A percentile compares a stretch with the other conserved stretches of the same genome.
Evolutionary conservation across 2,888 invertebrate genomes (phyloP).

Genomic region (Cheilosia soror): DNA sequence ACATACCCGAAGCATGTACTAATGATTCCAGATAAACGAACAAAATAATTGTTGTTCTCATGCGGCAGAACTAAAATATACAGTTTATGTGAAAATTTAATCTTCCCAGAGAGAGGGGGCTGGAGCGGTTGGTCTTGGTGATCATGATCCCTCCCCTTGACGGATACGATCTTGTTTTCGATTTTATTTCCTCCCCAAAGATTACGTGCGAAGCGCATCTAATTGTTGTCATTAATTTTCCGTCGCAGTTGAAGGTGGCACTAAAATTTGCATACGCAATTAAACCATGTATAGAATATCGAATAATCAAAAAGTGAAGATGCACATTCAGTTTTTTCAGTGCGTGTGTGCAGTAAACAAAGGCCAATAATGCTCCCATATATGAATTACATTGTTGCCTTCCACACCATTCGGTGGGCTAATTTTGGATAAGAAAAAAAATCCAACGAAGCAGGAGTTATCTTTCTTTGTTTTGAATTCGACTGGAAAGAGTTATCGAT

Average conservation of each 20-base stretch:
- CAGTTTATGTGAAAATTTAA: conserved; percentile 65
- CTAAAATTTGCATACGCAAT: conserved; percentile 47
- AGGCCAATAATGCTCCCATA: conserved; percentile 15
- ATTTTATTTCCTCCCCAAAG: conserved; percentile 42
- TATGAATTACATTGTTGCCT: conserved; percentile 4
- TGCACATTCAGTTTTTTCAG: conserved; percentile 11
- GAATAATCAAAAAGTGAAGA: conserved; percentile 11
- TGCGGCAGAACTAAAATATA: conserved; percentile 49
- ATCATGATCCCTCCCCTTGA: conserved; percentile 22
- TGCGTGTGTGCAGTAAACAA: conserved; percentile 23
- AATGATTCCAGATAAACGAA: conserved; percentile 66
- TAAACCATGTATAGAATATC: background rate
- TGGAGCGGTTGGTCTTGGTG: background rate
- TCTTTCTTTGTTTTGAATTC: conserved; percentile 43
- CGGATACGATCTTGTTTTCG: conserved; percentile 34
- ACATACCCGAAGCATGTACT: conserved; percentile 35
- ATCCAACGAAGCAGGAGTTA: background rate
- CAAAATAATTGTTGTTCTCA: conserved; percentile 65
- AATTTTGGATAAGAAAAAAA: conserved; percentile 22
- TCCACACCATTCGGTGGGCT: conserved; percentile 3
- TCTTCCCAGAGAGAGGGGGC: conserved; percentile 21
- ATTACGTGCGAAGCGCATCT: conserved; percentile 44
- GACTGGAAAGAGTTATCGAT: conserved; percentile 19
- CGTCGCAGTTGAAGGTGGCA: conserved; percentile 30
- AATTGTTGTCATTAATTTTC: conserved; percentile 66